These are phyloP conservation scores for Pangasius macronema DNA, from an alignment of 2,797 vertebrate species.

Conservation along the genomic window DNA sequence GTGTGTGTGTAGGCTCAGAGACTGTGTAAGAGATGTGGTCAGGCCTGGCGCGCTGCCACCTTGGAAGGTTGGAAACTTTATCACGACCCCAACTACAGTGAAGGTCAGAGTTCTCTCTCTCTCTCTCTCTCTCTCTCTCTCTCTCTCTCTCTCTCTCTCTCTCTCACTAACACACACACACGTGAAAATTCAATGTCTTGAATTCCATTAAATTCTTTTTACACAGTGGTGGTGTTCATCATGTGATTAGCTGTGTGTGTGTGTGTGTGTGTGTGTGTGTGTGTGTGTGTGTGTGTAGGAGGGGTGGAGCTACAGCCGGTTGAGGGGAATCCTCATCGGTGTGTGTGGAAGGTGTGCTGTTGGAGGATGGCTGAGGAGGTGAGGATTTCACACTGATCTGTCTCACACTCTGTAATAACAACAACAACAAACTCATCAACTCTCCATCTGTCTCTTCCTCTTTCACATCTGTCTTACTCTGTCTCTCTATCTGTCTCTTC, in stretches of 20 bases:
- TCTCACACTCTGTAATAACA: background rate
- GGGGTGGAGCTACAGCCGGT: constrained; percentile 82
- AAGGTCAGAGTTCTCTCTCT: constrained; percentile 71
- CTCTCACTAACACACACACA: background rate
- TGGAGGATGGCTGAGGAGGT: constrained; percentile 98
- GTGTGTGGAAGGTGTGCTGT: constrained; percentile 95
- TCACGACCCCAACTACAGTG: constrained; percentile 90
- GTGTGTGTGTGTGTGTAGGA: constrained; percentile 55
- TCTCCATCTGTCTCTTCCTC: background rate
- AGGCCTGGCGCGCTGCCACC: constrained; percentile 98
- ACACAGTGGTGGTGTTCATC: background rate
- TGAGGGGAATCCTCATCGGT: constrained; percentile 94
- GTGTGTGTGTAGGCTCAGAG: constrained; percentile 83
- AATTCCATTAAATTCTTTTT: background rate
- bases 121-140: background rate
- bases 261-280: constrained; percentile 35
- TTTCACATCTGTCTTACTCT: background rate
- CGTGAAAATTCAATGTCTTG: background rate
- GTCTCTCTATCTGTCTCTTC: too few relatives aligned
- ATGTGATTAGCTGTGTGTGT: constrained; percentile 17
- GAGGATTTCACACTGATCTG: constrained; percentile 48
- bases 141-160: background rate
- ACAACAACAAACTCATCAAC: background rate
- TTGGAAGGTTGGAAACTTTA: constrained; percentile 98
- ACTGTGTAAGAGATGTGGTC: constrained; percentile 93